phyloP scores from a whole-genome alignment of 2,888 invertebrate species.

The Orthosia incerta region DNA sequence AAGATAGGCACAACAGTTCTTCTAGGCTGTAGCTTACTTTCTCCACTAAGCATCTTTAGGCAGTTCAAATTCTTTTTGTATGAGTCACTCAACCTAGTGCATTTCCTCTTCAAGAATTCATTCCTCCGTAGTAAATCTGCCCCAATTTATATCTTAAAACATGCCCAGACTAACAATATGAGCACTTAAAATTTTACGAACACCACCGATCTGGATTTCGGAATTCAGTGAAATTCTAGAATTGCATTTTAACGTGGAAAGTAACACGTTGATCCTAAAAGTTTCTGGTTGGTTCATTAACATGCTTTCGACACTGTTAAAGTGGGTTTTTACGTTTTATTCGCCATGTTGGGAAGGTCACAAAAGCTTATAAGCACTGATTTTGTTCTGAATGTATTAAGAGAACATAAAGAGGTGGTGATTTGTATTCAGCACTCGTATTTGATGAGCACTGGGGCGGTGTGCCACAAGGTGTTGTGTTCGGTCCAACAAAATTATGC shows the following conservation, averaged over 20 bases:
- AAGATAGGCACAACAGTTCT: not conserved
- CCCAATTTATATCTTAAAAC: conserved; percentile 33
- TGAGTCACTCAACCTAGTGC: conserved; percentile 39
- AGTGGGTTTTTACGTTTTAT: conserved; percentile 56
- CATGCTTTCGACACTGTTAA: conserved; percentile 64
- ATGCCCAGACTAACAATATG: conserved; percentile 36
- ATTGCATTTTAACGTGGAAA: conserved; percentile 43
- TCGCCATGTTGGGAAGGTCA: conserved; percentile 42
- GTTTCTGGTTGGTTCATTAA: conserved; percentile 50
- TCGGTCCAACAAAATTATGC: conserved; percentile 48
- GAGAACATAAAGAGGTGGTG: conserved; percentile 46
- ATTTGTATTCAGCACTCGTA: conserved; percentile 63
- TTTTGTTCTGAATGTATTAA: conserved; percentile 50
- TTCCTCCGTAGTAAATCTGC: conserved; percentile 16
- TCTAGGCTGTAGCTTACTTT: conserved; percentile 14
- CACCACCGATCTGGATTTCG: conserved; percentile 46
- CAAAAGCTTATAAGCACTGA: conserved; percentile 43
- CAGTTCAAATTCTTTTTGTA: conserved; percentile 19
- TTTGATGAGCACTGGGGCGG: conserved; percentile 53
- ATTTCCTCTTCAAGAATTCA: conserved; percentile 15
- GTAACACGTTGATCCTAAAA: conserved; percentile 51
- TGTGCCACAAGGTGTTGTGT: conserved; percentile 59
- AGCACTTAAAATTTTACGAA: conserved; percentile 55
- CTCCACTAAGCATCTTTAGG: conserved; percentile 8
- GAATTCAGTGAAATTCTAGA: conserved; percentile 58